phyloP scores from a whole-genome alignment of 2,113 vertebrate genomes.

The Myotis lucifugus region DNA sequence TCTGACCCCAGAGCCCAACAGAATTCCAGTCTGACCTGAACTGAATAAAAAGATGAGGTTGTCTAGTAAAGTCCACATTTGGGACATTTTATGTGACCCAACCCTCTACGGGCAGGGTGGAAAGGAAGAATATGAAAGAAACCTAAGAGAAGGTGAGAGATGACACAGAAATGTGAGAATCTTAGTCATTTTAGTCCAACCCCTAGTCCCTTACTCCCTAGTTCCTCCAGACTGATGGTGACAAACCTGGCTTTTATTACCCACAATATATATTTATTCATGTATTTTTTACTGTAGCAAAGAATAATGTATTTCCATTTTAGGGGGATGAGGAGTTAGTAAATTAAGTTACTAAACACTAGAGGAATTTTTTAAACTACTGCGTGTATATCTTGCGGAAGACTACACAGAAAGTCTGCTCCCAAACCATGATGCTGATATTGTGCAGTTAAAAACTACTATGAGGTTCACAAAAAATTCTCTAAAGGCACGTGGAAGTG shows the following conservation, averaged over 20 bases:
- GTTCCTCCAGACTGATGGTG: neutral
- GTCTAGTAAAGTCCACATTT: neutral
- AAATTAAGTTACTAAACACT: neutral
- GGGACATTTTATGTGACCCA: neutral
- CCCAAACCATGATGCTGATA: slow-evolving; percentile 89
- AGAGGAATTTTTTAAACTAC: neutral
- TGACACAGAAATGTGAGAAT: neutral
- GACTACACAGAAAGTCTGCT: slow-evolving; percentile 91
- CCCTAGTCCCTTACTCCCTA: neutral
- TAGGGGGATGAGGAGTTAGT: neutral
- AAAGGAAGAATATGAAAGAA: neutral
- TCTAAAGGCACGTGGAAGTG: slow-evolving; percentile 93
- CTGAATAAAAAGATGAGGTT: neutral
- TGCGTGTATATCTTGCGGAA: slow-evolving; percentile 80
- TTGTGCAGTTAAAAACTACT: slow-evolving; percentile 87
- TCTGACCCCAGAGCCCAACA: neutral
- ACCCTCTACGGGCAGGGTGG: neutral
- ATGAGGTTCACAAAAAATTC: slow-evolving; percentile 89
- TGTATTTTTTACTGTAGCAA: neutral
- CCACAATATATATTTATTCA: neutral
- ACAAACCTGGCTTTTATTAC: neutral
- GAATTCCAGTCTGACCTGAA: neutral
- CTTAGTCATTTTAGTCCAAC: neutral
- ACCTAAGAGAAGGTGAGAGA: neutral
- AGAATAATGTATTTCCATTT: neutral